Evolutionary conservation across 2,797 vertebrate genomes (phyloP), one percentile per base, ranked within the genome.

Genomic region (Epinephelus malabaricus): DNA sequence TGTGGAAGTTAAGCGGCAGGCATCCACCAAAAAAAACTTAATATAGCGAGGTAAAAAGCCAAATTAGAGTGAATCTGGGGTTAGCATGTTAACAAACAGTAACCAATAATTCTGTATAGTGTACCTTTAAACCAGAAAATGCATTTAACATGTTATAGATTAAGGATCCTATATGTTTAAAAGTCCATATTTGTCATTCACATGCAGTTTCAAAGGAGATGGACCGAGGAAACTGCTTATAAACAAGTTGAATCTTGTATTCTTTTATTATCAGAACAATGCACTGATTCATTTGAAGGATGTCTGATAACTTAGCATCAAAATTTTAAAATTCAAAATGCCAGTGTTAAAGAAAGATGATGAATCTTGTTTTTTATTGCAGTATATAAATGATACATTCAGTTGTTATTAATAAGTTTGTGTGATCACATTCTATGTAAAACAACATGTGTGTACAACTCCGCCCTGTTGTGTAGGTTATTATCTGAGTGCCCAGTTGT

Each of bases 401-500:
- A 25, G 8, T 66, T 17, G 8, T 34, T 34, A 8, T 34, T 7
- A 34, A 34, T 34, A 34, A 34, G 7, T 34, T 34, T 34, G 34
- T 34, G 34, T 50, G 18, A 47, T 67, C 2, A 2, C 3, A n/a
- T 53, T 3, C 15, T 64, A 7, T 13, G 34, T 34, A 34, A 34
- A 34, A 34, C 25, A 61, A 49, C 34, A 53, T 60, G 18, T 55
- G 10, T 12, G 63, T 34, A 34, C 47, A 12, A 55, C 11, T 71
- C 12, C 3, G 1, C 5, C 27, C 53, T 19, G 2, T 15, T 68
- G 47, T 85, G 75, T 15, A 96, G 95, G 95, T 77, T 95, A 91
- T 73, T 96, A 96, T 79, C 83, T 96, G 77, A 96, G 95, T 69
- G 92, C 95, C 43, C 89, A 92, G 71, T 71, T 95, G 67, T 95